Conservation (phyloP, 2,888 invertebrate species). For the Erebia epiphron region DNA sequence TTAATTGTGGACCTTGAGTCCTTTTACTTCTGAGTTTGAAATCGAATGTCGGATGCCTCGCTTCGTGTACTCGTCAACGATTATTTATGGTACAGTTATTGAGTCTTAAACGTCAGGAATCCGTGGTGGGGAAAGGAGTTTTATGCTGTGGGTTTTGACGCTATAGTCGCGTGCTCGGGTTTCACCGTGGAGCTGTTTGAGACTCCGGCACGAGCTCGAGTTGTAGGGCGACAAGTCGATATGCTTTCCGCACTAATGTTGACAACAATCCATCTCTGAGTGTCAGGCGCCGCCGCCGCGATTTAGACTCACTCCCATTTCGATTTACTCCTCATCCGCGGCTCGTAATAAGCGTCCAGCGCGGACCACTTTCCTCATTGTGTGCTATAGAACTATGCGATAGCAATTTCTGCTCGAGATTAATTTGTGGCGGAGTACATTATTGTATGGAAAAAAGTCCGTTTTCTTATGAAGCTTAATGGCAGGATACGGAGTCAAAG, state of each 20-base stretch:
- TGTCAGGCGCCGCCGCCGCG: constrained; percentile 78
- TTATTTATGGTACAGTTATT: constrained; percentile 53
- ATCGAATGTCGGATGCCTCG: constrained; percentile 70
- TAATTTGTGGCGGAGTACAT: constrained; percentile 67
- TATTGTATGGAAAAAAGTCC: constrained; percentile 64
- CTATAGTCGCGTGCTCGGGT: constrained; percentile 43
- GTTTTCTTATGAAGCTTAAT: constrained; percentile 69
- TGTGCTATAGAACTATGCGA: constrained; percentile 57
- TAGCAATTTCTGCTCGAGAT: constrained; percentile 66
- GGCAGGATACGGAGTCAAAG: constrained; percentile 73
- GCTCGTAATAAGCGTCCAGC: constrained; percentile 60
- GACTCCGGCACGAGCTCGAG: constrained; percentile 35
- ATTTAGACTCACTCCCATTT: constrained; percentile 79
- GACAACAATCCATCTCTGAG: constrained; percentile 79
- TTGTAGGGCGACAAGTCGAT: constrained; percentile 73
- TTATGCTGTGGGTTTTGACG: constrained; percentile 54
- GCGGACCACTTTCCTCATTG: constrained; percentile 59
- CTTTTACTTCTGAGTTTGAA: constrained; percentile 71
- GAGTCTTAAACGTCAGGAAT: constrained; percentile 52
- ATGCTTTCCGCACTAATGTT: constrained; percentile 78
- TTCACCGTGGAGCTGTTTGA: constrained; percentile 37
- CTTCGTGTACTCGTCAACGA: constrained; percentile 64
- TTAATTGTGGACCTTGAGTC: constrained; percentile 77
- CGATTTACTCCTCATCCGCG: constrained; percentile 70
- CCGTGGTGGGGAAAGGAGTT: constrained; percentile 53